Evolutionary conservation across 2,888 invertebrate genomes (phyloP).

Genomic region (Halocaridina rubra): DNA sequence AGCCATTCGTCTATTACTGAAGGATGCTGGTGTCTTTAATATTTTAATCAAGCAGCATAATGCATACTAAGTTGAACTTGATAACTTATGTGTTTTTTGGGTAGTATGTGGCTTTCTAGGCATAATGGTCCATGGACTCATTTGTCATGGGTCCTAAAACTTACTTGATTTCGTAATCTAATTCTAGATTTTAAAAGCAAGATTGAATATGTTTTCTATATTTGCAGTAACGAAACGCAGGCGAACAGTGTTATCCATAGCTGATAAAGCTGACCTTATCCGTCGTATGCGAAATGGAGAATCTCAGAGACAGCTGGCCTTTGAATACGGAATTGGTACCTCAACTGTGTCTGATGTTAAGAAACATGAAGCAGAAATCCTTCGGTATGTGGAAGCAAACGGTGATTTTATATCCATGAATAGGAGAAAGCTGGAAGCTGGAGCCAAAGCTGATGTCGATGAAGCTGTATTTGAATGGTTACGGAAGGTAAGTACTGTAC

Average conservation of each 20-base stretch:
- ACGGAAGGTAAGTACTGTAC: neutral
- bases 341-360: slow-evolving; percentile 49
- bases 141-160: too few relatives aligned
- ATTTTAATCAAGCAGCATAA: too few relatives aligned
- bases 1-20: too few relatives aligned
- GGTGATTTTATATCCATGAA: slow-evolving; percentile 33
- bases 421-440: slow-evolving; percentile 36
- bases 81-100: too few relatives aligned
- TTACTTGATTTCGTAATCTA: too few relatives aligned
- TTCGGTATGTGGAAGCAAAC: slow-evolving; percentile 31
- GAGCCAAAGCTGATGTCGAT: slow-evolving; percentile 37
- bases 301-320: slow-evolving; percentile 34
- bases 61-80: too few relatives aligned
- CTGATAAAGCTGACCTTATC: slow-evolving; percentile 42
- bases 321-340: slow-evolving; percentile 44
- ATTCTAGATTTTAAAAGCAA: too few relatives aligned
- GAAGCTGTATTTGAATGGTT: slow-evolving; percentile 43
- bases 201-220: too few relatives aligned
- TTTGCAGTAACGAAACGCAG: slow-evolving; percentile 32
- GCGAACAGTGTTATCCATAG: slow-evolving; percentile 34
- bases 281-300: slow-evolving; percentile 38
- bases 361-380: slow-evolving; percentile 41
- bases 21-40: too few relatives aligned
- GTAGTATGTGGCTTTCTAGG: too few relatives aligned
- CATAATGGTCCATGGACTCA: too few relatives aligned